Conservation (phyloP, 2,113 vertebrate genomes). For the human region DNA sequence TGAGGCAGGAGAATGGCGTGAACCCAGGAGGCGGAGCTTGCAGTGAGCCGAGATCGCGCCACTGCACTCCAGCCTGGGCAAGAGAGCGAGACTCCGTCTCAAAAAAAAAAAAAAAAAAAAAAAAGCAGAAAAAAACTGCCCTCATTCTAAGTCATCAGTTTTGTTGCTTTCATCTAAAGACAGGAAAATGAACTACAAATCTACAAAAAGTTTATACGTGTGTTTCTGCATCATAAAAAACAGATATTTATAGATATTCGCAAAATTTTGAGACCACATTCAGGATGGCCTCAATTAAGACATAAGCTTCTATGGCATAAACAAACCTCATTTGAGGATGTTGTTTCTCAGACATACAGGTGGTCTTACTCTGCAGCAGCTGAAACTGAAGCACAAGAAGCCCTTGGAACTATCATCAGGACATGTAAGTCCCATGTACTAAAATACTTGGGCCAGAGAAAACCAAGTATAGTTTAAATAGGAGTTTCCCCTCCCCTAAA, state of each 20-base stretch:
- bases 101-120: too few species aligned
- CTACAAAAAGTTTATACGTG: not conserved
- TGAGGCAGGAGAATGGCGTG: too few species aligned
- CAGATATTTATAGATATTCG: not conserved
- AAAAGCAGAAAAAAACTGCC: not conserved
- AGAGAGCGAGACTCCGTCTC: too few species aligned
- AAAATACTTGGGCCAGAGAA: not conserved
- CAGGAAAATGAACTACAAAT: not conserved
- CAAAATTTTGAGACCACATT: not conserved
- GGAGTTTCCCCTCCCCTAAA: not conserved
- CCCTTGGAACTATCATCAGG: not conserved
- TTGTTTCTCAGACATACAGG: not conserved
- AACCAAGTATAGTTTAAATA: not conserved
- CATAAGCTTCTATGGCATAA: not conserved
- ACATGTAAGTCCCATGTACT: not conserved
- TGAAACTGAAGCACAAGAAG: not conserved
- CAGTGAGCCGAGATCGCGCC: too few species aligned
- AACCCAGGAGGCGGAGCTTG: too few species aligned
- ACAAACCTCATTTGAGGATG: not conserved
- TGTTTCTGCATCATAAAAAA: not conserved
- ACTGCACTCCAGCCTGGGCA: too few species aligned
- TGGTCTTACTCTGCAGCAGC: not conserved
- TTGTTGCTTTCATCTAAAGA: not conserved
- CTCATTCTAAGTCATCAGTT: not conserved
- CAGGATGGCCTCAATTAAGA: not conserved